phyloP scores from a whole-genome alignment of 2,113 vertebrate genomes.

The Anser cygnoides region DNA sequence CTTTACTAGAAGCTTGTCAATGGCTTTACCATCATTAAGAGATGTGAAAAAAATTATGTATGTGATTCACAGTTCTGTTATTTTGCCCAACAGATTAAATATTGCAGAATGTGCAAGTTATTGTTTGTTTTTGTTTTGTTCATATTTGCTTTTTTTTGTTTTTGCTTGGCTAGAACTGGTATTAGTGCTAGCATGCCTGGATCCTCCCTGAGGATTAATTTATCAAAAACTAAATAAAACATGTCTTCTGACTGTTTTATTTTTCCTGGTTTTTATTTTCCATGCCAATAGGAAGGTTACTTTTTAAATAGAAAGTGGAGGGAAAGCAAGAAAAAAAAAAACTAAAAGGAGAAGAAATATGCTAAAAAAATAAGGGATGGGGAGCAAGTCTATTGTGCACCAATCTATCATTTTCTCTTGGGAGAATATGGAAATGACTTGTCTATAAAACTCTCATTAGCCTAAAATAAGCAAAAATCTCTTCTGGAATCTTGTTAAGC shows the following conservation, averaged over 20 bases:
- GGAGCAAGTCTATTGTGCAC: conserved; percentile 41
- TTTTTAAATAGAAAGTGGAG: conserved; percentile 25
- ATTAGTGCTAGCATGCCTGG: conserved; percentile 46
- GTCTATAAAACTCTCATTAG: conserved; percentile 77
- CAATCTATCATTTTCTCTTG: conserved; percentile 68
- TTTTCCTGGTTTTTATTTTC: conserved; percentile 71
- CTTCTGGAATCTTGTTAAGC: conserved; percentile 60
- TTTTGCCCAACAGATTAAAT: conserved; percentile 18
- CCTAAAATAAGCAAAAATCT: conserved; percentile 71
- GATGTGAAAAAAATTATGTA: background rate
- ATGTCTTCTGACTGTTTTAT: conserved; percentile 67
- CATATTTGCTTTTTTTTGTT: background rate
- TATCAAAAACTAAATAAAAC: conserved; percentile 70
- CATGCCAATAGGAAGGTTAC: conserved; percentile 53
- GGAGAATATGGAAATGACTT: conserved; percentile 71
- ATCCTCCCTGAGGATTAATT: conserved; percentile 66
- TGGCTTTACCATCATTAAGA: background rate
- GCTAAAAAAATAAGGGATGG: conserved; percentile 49
- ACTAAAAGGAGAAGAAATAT: conserved; percentile 51
- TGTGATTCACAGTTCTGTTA: background rate
- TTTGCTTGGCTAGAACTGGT: background rate
- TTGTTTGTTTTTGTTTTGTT: background rate
- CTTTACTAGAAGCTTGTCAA: background rate
- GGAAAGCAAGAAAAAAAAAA: conserved; percentile 17
- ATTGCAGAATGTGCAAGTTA: conserved; percentile 32